Evolutionary conservation across 1,140 invertebrate genomes (phyloP).

Genomic region (Metopolophium dirhodum): DNA sequence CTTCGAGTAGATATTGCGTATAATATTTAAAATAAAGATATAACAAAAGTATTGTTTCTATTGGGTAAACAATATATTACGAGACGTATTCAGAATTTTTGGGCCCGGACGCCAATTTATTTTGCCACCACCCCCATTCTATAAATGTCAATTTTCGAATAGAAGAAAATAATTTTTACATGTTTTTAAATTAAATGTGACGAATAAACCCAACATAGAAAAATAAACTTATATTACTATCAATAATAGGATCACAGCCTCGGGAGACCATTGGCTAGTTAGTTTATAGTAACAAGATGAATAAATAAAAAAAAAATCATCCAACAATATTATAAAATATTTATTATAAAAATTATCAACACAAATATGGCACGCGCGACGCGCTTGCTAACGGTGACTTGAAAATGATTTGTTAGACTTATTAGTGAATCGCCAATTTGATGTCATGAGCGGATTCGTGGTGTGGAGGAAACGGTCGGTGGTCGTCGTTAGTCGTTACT

Average conservation of each 20-base stretch:
- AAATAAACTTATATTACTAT: neutral
- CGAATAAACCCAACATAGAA: neutral
- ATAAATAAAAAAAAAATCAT: neutral
- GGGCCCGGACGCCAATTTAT: neutral
- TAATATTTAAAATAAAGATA: too few species aligned
- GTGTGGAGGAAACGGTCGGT: neutral
- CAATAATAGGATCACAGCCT: neutral
- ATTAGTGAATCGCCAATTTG: neutral
- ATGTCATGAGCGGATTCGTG: neutral
- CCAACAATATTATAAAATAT: neutral
- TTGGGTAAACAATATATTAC: neutral
- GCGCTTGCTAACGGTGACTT: neutral
- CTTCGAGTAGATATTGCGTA: too few species aligned
- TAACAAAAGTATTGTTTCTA: neutral
- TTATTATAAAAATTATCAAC: neutral
- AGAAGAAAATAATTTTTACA: neutral
- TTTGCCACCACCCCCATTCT: neutral
- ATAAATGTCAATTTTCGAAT: neutral
- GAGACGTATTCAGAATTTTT: neutral
- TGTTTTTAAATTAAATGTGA: neutral
- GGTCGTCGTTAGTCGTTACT: too few species aligned
- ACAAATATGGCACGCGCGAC: neutral
- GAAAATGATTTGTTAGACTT: neutral
- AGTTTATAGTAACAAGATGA: neutral
- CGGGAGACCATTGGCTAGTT: neutral